phyloP scores from a whole-genome alignment of 2,888 invertebrate genomes.

The Protodeltote pygarga region DNA sequence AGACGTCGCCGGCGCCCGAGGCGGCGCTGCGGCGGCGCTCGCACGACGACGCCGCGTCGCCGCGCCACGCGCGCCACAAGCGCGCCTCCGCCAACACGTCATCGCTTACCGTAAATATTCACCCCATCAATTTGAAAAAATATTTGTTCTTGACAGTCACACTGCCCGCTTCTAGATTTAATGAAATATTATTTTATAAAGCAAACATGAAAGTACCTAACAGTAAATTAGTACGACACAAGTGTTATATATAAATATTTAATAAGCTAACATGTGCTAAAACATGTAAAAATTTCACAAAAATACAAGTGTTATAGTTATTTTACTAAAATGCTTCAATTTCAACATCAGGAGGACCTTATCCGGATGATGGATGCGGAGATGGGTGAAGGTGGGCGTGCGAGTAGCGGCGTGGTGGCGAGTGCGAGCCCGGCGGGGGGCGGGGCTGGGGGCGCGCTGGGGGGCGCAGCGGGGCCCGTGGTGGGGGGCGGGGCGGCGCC shows the following conservation, averaged over 20 bases:
- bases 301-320: too few species aligned
- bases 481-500: slow-evolving; percentile 53
- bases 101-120: slow-evolving; percentile 71
- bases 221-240: too few species aligned
- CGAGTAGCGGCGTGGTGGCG: slow-evolving; percentile 89
- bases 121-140: too few species aligned
- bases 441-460: slow-evolving; percentile 16
- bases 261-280: too few species aligned
- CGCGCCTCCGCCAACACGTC: slow-evolving; percentile 71
- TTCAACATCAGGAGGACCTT: slow-evolving; percentile 95
- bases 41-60: slow-evolving; percentile 67
- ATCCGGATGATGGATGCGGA: slow-evolving; percentile 95
- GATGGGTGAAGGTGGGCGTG: slow-evolving; percentile 72
- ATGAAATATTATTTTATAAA: too few species aligned
- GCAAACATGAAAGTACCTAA: too few species aligned
- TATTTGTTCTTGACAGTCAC: too few species aligned
- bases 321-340: too few species aligned
- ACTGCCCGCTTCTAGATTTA: too few species aligned
- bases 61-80: slow-evolving; percentile 66
- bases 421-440: slow-evolving; percentile 65
- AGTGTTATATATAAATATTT: too few species aligned
- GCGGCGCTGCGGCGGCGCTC: slow-evolving; percentile 69
- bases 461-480: slow-evolving; percentile 44
- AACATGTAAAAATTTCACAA: too few species aligned
- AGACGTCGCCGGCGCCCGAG: slow-evolving; percentile 55